Evolutionary conservation across 2,113 vertebrate species (phyloP).

Genomic region (Tragelaphus imberbis): DNA sequence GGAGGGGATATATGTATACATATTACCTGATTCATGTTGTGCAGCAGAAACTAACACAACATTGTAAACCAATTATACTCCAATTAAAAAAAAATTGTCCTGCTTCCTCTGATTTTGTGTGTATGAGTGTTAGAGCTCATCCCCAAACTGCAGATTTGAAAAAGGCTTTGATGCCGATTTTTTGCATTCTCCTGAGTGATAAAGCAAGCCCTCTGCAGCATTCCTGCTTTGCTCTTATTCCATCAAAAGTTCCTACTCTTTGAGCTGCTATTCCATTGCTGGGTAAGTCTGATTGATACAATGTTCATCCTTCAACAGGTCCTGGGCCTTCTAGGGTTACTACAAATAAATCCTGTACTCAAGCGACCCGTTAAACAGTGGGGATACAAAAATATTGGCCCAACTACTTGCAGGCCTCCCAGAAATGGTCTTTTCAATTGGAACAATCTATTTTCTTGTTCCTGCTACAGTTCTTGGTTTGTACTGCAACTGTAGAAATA

Average conservation of each 20-base stretch:
- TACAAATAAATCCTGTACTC: background rate
- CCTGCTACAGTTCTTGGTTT: background rate
- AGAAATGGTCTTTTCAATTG: background rate
- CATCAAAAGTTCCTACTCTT: background rate
- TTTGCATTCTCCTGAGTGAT: background rate
- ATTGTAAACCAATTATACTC: background rate
- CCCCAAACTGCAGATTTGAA: background rate
- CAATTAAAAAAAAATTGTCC: background rate
- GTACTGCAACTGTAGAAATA: conserved; percentile 7
- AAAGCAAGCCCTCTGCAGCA: background rate
- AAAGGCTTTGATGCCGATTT: background rate
- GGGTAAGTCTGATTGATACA: background rate
- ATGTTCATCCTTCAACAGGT: background rate
- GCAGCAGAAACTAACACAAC: background rate
- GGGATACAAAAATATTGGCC: background rate
- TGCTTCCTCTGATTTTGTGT: background rate
- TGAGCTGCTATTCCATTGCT: background rate
- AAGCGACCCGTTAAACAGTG: background rate
- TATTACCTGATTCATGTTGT: background rate
- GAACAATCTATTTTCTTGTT: background rate
- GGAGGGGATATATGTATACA: background rate
- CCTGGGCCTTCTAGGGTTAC: background rate
- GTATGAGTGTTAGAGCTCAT: background rate
- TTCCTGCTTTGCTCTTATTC: background rate
- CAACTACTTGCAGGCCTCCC: background rate